Base-by-base conservation (phyloP, 2,888 invertebrate genomes). In the Microdon myrmicae region DNA sequence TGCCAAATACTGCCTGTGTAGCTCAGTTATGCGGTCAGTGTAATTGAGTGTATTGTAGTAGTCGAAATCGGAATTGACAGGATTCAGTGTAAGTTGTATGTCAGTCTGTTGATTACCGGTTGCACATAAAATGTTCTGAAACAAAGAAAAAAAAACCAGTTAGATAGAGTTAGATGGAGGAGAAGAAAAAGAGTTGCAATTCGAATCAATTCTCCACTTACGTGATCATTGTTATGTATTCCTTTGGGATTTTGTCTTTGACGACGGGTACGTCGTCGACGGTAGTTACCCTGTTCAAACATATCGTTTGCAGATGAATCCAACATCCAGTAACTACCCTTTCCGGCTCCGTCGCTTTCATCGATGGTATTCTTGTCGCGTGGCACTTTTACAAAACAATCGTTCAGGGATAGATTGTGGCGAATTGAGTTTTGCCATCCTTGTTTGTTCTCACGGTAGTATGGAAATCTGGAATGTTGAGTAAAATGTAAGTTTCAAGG, bases 211-310 rank as follows among this genome's bases (percentile, higher is more conserved):
- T n/a, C 3, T 35, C 2, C 23, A 3, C 43, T 48, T 53, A 64
- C 64, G 20, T 58, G 58, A 19, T 64, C 64, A 12, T 31, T 25
- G 16, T 25, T 55, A 14, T 70, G 48, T 14, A 69, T 9, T 14
- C 70, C 34, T 34, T 73, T 78, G 25, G 68, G 59, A 39, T 74
- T 73, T 34, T 79, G 78, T 17, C 84, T 76, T 68, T 85, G 86
- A 8, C 84, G 78, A 43, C 87, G 81, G 32, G 87, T 85, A 69
- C 88, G 83, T 49, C 92, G 80, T 35, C 92, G 81, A 44, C 92
- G 81, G 77, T 90, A 92, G 74, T 90, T 91, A n/a, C 92, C 92
- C 72, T 91, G 89, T 74, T 92, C 92, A 76, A 92, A 92, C 92
- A 92, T 92, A 75, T 90, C 90, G 68, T 86, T 84, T 29, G 90